Percentiles rank a stretch among this genome's conserved stretches.
These are phyloP conservation scores for Mechanitis mazaeus DNA, from an alignment of 2,888 invertebrate species.

Conservation along the genomic window DNA sequence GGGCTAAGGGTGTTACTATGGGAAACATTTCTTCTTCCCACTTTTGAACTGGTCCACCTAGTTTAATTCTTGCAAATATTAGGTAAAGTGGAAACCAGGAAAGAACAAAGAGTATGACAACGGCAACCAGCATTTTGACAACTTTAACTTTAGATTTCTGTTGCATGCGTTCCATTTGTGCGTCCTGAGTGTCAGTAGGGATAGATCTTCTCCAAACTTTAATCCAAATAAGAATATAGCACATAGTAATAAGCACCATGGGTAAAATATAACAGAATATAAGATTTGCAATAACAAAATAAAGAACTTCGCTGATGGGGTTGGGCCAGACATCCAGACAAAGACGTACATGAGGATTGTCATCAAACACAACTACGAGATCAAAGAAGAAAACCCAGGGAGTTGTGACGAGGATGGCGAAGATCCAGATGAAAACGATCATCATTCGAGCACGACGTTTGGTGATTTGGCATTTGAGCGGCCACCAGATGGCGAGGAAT, in stretches of 20 bases:
- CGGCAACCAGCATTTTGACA: slow-evolving; percentile 94
- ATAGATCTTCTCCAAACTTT: slow-evolving; percentile 92
- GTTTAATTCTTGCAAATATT: slow-evolving; percentile 90
- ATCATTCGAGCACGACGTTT: slow-evolving; percentile 90
- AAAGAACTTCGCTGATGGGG: slow-evolving; percentile 86
- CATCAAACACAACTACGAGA: slow-evolving; percentile 83
- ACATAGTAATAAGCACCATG: slow-evolving; percentile 92
- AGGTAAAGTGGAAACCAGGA: slow-evolving; percentile 96
- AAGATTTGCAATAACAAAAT: slow-evolving; percentile 92
- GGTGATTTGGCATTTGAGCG: slow-evolving; percentile 92
- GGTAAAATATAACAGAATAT: slow-evolving; percentile 94
- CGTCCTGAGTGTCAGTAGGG: slow-evolving; percentile 93
- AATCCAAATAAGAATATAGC: slow-evolving; percentile 94
- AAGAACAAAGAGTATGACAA: slow-evolving; percentile 93
- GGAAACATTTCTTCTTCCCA: slow-evolving; percentile 89
- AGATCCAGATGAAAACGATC: slow-evolving; percentile 93
- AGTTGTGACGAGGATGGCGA: slow-evolving; percentile 88
- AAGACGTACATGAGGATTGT: slow-evolving; percentile 84
- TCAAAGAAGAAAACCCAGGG: slow-evolving; percentile 96
- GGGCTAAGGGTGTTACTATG: slow-evolving; percentile 90
- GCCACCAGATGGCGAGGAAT: slow-evolving; percentile 97
- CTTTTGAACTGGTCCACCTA: slow-evolving; percentile 83
- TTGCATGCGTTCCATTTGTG: slow-evolving; percentile 93
- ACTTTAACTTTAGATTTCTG: slow-evolving; percentile 96
- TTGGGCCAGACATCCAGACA: slow-evolving; percentile 93